A percentile compares a stretch with the other conserved stretches of the same genome.
These are phyloP conservation scores for Rhynchomys soricoides DNA, from an alignment of 2,113 vertebrate genomes.

Conservation along the genomic window DNA sequence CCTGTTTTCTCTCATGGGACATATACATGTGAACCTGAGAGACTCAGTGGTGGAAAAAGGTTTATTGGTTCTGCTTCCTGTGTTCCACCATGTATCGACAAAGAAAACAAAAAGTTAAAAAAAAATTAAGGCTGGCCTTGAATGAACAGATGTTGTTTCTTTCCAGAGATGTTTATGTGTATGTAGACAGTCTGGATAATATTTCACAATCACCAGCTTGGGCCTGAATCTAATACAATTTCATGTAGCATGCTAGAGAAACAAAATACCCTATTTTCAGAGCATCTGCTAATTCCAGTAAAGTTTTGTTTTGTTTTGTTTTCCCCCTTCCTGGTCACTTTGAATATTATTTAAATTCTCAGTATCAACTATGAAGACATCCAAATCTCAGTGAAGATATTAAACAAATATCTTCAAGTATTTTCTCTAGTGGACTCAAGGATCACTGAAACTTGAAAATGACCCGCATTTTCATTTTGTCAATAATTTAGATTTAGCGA, in stretches of 20 bases:
- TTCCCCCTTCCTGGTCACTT: background rate
- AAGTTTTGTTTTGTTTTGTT: background rate
- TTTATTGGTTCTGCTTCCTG: background rate
- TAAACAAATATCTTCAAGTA: slow-evolving; percentile 20
- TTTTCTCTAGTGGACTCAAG: background rate
- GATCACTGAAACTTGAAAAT: background rate
- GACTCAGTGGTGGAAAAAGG: background rate
- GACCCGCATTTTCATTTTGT: background rate
- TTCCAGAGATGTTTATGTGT: slow-evolving; percentile 37
- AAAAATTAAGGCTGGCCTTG: background rate
- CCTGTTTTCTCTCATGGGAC: background rate
- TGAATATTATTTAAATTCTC: slow-evolving; percentile 23
- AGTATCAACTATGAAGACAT: slow-evolving; percentile 1
- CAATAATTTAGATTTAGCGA: slow-evolving; percentile 5
- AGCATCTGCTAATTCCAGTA: slow-evolving; percentile 2
- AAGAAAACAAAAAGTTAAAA: background rate
- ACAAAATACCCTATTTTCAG: background rate
- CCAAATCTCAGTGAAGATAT: background rate
- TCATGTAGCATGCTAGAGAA: background rate
- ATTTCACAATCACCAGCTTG: background rate
- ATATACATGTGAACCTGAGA: background rate
- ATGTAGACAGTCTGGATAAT: background rate
- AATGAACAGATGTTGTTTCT: slow-evolving; percentile 22
- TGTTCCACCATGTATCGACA: background rate
- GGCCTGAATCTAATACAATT: background rate